Conservation (phyloP, 2,113 vertebrate genomes). For the Myiagra hebetior region DNA sequence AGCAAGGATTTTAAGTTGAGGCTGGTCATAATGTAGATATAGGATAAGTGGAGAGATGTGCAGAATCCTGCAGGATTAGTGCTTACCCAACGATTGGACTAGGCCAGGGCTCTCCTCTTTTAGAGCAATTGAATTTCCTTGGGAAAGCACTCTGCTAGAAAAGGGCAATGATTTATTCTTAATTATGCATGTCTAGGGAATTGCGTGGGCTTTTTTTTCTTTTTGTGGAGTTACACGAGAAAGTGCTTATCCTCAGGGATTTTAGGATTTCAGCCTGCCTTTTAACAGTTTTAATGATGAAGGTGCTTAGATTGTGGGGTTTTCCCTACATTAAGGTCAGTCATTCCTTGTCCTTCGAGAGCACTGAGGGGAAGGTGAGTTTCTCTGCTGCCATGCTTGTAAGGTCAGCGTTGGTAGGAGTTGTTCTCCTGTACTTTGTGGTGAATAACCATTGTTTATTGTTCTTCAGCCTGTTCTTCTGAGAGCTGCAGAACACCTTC, state of each 20-base stretch:
- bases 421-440: neutral
- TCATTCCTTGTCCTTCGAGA: neutral
- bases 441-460: conserved; percentile 38
- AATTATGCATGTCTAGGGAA: neutral
- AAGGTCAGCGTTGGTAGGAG: neutral
- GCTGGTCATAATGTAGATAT: neutral
- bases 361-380: neutral
- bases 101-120: neutral
- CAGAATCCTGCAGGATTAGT: neutral
- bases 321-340: neutral
- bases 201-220: neutral
- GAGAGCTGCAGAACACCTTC: neutral
- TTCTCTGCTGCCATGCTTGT: neutral
- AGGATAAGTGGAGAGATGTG: neutral
- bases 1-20: neutral
- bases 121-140: neutral
- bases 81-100: neutral
- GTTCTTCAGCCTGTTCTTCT: conserved; percentile 20
- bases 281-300: neutral
- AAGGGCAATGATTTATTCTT: neutral
- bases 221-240: neutral
- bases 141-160: neutral
- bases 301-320: neutral
- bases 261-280: neutral
- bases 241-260: neutral